These are phyloP conservation scores for Barbus barbus DNA, from an alignment of 2,113 vertebrate genomes.

Conservation along the genomic window DNA sequence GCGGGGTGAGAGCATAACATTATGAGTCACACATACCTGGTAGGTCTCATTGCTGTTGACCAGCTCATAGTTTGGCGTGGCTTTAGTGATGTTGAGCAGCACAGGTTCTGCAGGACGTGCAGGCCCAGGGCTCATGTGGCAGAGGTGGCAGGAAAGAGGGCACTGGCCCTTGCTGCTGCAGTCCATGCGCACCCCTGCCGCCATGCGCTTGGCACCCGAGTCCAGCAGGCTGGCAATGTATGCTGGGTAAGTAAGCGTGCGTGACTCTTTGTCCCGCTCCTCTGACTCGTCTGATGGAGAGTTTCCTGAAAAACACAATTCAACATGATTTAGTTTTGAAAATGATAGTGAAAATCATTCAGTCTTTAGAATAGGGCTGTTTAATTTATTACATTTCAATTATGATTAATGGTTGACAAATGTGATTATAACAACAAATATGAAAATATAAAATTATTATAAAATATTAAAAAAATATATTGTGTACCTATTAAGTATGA, in stretches of 20 bases:
- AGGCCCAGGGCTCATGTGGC: constrained; percentile 81
- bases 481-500: background rate
- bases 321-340: background rate
- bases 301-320: constrained; percentile 79
- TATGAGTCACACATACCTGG: constrained; percentile 73
- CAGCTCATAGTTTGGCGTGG: constrained; percentile 90
- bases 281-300: constrained; percentile 96
- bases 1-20: background rate
- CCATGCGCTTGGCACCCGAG: constrained; percentile 89
- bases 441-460: background rate
- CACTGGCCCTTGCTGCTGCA: constrained; percentile 93
- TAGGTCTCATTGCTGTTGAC: constrained; percentile 94
- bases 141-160: constrained; percentile 90
- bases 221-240: constrained; percentile 93
- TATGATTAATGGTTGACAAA: too few relatives aligned
- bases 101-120: constrained; percentile 82
- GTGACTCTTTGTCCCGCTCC: constrained; percentile 90
- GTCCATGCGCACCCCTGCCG: constrained; percentile 90
- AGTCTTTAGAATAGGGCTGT: background rate
- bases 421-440: too few relatives aligned
- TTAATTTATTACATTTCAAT: too few relatives aligned
- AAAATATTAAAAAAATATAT: background rate
- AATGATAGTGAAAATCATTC: background rate
- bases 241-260: constrained; percentile 91
- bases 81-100: constrained; percentile 92